A percentile compares a stretch with the other conserved stretches of the same genome.
phyloP scores from a whole-genome alignment of 2,888 invertebrate genomes.

The Chymomyza fuscimana region DNA sequence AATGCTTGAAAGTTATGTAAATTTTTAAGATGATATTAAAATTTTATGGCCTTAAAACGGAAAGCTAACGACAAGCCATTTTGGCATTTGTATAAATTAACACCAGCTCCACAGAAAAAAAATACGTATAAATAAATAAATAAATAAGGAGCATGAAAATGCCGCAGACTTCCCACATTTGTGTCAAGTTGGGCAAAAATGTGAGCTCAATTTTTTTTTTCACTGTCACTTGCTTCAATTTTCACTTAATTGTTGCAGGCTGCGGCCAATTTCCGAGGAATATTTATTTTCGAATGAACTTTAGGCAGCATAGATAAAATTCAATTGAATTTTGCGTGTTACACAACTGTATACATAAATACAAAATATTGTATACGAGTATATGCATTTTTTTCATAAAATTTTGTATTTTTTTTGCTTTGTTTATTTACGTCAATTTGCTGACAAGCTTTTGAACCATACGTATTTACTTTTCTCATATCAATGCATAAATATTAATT shows the following conservation, averaged over 20 bases:
- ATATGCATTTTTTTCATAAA: background rate
- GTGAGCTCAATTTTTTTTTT: slow-evolving; percentile 27
- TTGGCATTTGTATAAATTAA: slow-evolving; percentile 60
- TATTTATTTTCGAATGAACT: slow-evolving; percentile 19
- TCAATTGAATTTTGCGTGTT: background rate
- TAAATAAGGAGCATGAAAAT: background rate
- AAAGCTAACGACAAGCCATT: slow-evolving; percentile 42
- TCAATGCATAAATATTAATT: too few relatives aligned
- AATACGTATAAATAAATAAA: background rate
- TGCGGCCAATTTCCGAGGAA: slow-evolving; percentile 12
- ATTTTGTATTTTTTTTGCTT: background rate
- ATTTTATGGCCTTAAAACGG: slow-evolving; percentile 47
- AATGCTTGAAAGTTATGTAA: slow-evolving; percentile 51
- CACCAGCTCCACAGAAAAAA: slow-evolving; percentile 5
- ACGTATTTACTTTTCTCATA: too few relatives aligned
- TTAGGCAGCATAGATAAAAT: background rate
- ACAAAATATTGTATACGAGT: background rate
- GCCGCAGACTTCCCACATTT: slow-evolving; percentile 16
- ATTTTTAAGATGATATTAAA: slow-evolving; percentile 64
- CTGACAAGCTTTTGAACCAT: too few relatives aligned
- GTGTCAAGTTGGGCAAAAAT: slow-evolving; percentile 22
- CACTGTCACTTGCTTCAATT: slow-evolving; percentile 17
- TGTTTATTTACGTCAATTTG: too few relatives aligned
- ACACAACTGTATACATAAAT: too few relatives aligned
- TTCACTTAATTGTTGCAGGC: slow-evolving; percentile 35